Evolutionary conservation across 2,888 invertebrate species (phyloP).

Genomic region (Cataglyphis rosenhaueri): DNA sequence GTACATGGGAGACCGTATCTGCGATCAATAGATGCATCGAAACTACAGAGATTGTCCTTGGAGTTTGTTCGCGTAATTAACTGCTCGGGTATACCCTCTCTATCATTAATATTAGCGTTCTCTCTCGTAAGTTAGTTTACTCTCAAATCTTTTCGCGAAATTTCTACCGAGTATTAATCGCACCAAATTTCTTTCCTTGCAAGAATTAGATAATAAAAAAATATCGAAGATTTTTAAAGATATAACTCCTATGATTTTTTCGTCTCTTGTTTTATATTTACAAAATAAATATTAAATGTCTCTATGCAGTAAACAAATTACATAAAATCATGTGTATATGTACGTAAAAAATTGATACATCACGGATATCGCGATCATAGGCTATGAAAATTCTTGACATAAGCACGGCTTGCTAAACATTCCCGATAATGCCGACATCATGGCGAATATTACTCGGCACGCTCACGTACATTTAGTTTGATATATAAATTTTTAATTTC

Average conservation of each 20-base stretch:
- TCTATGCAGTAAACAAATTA: background rate
- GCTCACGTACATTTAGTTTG: too few relatives aligned
- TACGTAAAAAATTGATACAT: background rate
- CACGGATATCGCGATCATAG: background rate
- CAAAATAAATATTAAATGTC: background rate
- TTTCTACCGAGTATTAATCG: background rate
- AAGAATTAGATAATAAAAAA: background rate
- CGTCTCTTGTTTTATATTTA: background rate
- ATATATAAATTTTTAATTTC: background rate
- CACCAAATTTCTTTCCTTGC: background rate
- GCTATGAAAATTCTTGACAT: constrained; percentile 1
- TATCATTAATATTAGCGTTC: background rate
- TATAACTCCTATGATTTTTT: background rate
- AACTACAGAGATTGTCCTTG: constrained; percentile 6
- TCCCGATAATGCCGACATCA: constrained; percentile 30
- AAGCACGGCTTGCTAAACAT: background rate
- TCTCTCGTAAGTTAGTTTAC: background rate
- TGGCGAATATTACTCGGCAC: constrained; percentile 23
- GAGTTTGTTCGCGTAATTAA: constrained; percentile 33
- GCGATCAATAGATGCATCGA: constrained; percentile 7
- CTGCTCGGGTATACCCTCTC: background rate
- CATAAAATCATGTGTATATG: background rate
- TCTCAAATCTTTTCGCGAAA: background rate
- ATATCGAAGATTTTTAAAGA: background rate
- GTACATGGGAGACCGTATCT: background rate